phyloP scores from a whole-genome alignment of 2,113 vertebrate species.

The Salvelinus namaycush region DNA sequence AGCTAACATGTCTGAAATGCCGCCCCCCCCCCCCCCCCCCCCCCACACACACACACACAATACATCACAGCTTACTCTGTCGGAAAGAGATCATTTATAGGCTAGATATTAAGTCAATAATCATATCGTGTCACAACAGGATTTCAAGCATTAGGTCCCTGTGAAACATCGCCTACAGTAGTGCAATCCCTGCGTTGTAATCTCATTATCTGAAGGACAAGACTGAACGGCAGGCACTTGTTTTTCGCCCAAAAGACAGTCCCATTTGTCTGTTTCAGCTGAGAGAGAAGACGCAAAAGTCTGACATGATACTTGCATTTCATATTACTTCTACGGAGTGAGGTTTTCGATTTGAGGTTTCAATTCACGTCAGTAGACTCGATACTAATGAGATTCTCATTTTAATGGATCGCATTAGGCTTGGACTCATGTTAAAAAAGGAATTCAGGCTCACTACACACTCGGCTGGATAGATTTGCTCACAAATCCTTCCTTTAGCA shows the following conservation, averaged over 20 bases:
- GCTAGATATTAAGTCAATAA: no score
- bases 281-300: not conserved
- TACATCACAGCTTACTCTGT: no score
- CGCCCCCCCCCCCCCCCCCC: no score
- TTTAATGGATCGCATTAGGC: not conserved
- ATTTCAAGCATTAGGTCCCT: no score
- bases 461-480: not conserved
- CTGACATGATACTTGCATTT: not conserved
- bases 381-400: conserved; percentile 9
- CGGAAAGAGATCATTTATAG: no score
- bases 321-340: not conserved
- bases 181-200: not conserved
- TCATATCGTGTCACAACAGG: no score
- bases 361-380: not conserved
- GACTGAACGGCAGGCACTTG: not conserved
- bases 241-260: not conserved
- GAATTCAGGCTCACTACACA: conserved; percentile 3
- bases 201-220: not conserved
- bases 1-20: no score
- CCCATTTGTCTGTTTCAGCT: conserved; percentile 1
- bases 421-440: not conserved
- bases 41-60: no score
- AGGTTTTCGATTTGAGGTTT: not conserved
- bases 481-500: not conserved
- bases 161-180: not conserved